Evolutionary conservation across 2,797 vertebrate genomes (phyloP).

Genomic region (Peromyscus eremicus): DNA sequence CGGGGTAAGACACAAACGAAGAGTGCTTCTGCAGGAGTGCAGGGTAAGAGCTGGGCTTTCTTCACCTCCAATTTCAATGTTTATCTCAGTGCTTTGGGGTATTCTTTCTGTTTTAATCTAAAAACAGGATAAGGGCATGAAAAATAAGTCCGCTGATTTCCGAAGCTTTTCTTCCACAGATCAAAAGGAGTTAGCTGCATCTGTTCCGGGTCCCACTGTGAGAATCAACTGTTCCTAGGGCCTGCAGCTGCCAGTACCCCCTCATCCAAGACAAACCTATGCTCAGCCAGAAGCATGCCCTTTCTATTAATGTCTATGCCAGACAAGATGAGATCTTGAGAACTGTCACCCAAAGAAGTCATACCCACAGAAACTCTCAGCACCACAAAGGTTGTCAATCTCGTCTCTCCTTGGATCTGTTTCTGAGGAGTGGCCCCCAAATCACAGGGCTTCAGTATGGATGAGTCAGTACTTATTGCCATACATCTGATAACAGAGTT

Average conservation of each 20-base stretch:
- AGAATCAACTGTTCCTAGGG: not conserved
- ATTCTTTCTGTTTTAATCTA: conserved; percentile 19
- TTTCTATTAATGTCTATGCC: not conserved
- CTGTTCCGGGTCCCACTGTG: not conserved
- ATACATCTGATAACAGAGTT: not conserved
- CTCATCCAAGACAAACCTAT: not conserved
- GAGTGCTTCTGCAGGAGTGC: not conserved
- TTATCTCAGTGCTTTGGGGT: not conserved
- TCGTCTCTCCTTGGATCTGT: not conserved
- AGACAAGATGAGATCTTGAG: not conserved
- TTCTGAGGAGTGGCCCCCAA: conserved; percentile 3
- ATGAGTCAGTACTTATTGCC: not conserved
- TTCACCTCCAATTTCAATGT: not conserved
- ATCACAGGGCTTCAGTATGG: not conserved
- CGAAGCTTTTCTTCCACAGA: not conserved
- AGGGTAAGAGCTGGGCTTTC: not conserved
- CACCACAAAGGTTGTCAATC: not conserved
- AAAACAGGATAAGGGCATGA: not conserved
- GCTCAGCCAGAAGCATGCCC: not conserved
- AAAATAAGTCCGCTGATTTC: conserved; percentile 34
- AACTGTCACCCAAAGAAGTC: not conserved
- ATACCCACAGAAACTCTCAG: not conserved
- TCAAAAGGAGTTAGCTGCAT: conserved; percentile 17
- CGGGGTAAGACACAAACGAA: not conserved
- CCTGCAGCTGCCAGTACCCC: not conserved